Evolutionary conservation across 1,140 invertebrate genomes (phyloP).

Genomic region (Aphelenchoides besseyi): DNA sequence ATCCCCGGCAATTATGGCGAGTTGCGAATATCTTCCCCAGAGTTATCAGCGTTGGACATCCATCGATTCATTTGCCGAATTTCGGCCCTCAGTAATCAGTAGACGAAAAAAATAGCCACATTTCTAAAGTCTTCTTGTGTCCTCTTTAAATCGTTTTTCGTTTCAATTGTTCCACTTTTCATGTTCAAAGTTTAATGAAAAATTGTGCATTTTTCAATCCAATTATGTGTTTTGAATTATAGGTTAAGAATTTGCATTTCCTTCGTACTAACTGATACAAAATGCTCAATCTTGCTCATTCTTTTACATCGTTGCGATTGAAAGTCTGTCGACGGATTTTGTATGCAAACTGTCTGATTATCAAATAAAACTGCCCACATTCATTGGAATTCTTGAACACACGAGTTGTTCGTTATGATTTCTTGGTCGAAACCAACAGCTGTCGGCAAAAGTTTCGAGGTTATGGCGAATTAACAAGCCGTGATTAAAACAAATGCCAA

Average conservation of each 20-base stretch:
- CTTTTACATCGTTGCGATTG: too few species aligned
- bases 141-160: background rate
- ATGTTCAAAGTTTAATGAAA: too few species aligned
- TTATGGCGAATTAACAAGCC: background rate
- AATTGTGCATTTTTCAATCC: too few species aligned
- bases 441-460: background rate
- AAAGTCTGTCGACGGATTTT: too few species aligned
- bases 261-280: too few species aligned
- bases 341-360: too few species aligned
- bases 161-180: background rate
- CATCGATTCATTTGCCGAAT: background rate
- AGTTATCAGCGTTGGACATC: background rate
- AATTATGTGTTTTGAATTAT: too few species aligned
- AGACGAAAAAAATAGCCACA: too few species aligned
- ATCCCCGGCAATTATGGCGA: background rate
- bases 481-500: background rate
- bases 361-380: background rate
- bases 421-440: background rate
- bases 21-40: background rate
- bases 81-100: too few species aligned
- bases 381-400: background rate
- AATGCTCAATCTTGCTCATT: too few species aligned
- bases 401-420: background rate
- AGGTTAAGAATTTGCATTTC: too few species aligned
- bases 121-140: too few species aligned